Conservation (phyloP, 2,888 invertebrate genomes). For the Spicauda simplicius region DNA sequence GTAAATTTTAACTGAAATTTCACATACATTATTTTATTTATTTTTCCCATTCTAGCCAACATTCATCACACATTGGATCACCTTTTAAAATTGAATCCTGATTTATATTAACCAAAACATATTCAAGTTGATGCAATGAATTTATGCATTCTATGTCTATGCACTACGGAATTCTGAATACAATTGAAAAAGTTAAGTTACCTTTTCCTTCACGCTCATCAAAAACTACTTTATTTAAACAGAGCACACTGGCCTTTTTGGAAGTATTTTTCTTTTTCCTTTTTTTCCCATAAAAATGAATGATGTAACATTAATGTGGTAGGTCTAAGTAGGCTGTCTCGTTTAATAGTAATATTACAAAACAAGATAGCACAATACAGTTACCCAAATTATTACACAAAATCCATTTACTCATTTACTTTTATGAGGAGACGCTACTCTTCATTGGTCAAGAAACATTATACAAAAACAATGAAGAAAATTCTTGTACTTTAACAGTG, state of each 20-base stretch:
- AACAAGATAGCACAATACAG: too few species aligned
- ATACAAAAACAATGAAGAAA: too few species aligned
- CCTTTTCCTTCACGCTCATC: constrained; percentile 21
- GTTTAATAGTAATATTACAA: background rate
- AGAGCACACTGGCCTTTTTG: background rate
- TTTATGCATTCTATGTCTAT: background rate
- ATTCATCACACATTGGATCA: background rate
- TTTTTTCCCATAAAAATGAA: background rate
- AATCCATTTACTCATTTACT: too few species aligned
- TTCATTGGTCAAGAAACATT: too few species aligned
- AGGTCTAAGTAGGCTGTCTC: background rate
- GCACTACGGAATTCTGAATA: constrained; percentile 7
- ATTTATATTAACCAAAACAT: constrained; percentile 1
- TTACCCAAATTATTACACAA: too few species aligned
- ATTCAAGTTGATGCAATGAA: constrained; percentile 4
- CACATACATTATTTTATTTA: too few species aligned
- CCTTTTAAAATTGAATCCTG: background rate
- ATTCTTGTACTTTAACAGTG: background rate
- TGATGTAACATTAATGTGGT: constrained; percentile 1
- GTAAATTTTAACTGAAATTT: too few species aligned
- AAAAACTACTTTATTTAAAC: constrained; percentile 22
- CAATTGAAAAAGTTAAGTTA: constrained; percentile 16
- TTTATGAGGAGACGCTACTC: too few species aligned
- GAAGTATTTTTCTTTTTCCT: background rate
- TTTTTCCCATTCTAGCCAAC: background rate